Base-by-base conservation (phyloP, 2,797 vertebrate genomes). In the Diplodus sargus region DNA sequence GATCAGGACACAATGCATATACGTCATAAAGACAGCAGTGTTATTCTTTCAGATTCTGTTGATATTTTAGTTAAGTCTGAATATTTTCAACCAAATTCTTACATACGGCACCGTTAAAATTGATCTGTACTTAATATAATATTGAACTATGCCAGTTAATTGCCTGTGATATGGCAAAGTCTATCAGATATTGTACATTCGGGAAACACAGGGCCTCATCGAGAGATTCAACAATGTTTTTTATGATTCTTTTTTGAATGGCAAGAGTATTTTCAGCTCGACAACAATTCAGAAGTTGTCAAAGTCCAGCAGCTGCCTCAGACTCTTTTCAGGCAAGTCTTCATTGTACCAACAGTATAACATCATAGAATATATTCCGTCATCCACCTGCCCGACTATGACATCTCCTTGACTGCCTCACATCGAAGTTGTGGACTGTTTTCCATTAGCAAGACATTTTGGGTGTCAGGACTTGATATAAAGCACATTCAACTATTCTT, bases 371-470 rank as follows among this genome's bases (percentile, higher is more conserved):
- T 45, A 20, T 22, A 30, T 65, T 43, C 4, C 60, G 48, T 66
- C 15, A 8, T 61, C 22, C 18, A 5, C 75, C 45, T 28, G 16
- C 13, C 17, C n/a, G 34, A 39, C 57, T 59, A 30, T 59, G 30
- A 59, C 57, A 39, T 59, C 34, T 17, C 10, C 34, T 59, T 34
- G 18, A 63, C 28, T 13, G 28, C 39, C 20, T 58, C n/a, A 2
- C 43, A 45, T 68, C 69, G 25, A 5, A 62, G 22, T 28, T 9
- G 0, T 20, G 17, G 22, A 45, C 14, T 15, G 17, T 30, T 54
- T 71, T 53, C 57, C 48, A 53, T 60, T 42, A 51, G 22, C n/a
- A 6, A 42, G 20, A 60, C 42, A 48, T 20, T 64, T 70, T 43
- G 47, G 42, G 16, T 49, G 20, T 67, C 39, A 34, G 9, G 9